phyloP scores from a whole-genome alignment of 2,888 invertebrate genomes.

The Escarpia spicata region DNA sequence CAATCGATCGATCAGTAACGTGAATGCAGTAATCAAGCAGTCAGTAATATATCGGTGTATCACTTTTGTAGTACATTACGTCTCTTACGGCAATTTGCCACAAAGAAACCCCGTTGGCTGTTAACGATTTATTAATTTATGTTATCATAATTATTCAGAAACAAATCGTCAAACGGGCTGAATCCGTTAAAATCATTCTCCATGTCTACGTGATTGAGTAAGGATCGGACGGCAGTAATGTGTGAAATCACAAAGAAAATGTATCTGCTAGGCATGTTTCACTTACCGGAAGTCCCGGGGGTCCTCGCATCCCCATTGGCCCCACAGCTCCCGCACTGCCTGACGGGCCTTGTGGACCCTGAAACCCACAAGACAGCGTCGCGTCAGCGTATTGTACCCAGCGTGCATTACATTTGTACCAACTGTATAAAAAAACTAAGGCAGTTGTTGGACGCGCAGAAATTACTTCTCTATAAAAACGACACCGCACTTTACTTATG shows the following conservation, averaged over 20 bases:
- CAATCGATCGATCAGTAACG: neutral
- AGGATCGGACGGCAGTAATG: neutral
- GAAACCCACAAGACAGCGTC: neutral
- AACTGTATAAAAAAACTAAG: neutral
- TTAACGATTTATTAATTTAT: neutral
- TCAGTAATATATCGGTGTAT: neutral
- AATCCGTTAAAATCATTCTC: neutral
- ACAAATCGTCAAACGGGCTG: neutral
- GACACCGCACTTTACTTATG: neutral
- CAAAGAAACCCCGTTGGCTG: neutral
- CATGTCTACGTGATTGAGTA: no score
- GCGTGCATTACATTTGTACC: neutral
- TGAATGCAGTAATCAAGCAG: neutral
- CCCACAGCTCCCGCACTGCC: conserved; percentile 33
- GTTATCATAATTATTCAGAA: neutral
- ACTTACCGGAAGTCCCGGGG: conserved; percentile 37
- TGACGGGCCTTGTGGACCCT: conserved; percentile 31
- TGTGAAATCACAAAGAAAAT: neutral
- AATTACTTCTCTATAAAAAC: neutral
- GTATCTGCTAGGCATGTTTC: neutral
- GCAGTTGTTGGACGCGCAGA: neutral
- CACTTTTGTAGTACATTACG: neutral
- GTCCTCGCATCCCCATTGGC: conserved; percentile 13
- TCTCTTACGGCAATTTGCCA: neutral
- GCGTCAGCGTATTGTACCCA: neutral